Percentiles rank a stretch among this genome's conserved stretches.
phyloP scores from a whole-genome alignment of 2,113 vertebrate species.

The Syngnathus scovelli region DNA sequence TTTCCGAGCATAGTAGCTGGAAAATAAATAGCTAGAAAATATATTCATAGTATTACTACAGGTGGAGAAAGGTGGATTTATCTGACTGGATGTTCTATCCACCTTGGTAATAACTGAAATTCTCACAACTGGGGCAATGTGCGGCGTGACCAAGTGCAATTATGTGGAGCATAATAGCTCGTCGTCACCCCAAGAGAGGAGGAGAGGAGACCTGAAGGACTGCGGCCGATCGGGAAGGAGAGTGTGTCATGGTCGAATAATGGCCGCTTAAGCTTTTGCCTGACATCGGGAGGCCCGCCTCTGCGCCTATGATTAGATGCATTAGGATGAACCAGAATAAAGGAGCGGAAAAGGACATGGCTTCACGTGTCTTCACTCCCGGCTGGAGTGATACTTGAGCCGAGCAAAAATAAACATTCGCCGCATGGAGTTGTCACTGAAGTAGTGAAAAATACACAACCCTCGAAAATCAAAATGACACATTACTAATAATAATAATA shows the following conservation, averaged over 20 bases:
- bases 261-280: neutral
- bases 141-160: constrained; percentile 3
- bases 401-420: too few relatives aligned
- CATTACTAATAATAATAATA: neutral
- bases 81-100: neutral
- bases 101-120: neutral
- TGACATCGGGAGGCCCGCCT: neutral
- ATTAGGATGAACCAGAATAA: neutral
- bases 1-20: neutral
- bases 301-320: neutral
- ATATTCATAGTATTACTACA: constrained; percentile 1
- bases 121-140: neutral
- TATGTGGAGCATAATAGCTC: constrained; percentile 2
- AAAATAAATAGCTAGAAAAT: neutral
- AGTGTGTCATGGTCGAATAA: neutral
- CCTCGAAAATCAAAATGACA: neutral
- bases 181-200: neutral
- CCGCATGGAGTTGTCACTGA: too few relatives aligned
- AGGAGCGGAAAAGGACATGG: neutral
- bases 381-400: neutral
- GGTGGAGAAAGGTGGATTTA: constrained; percentile 1
- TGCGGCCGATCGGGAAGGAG: neutral
- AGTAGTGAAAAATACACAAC: too few relatives aligned
- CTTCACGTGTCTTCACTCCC: neutral
- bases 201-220: neutral